A percentile compares a stretch with the other conserved stretches of the same genome.
Conservation (phyloP, 35 echinoderm and acorn worm species). For the Holothuria glaberrima region DNA sequence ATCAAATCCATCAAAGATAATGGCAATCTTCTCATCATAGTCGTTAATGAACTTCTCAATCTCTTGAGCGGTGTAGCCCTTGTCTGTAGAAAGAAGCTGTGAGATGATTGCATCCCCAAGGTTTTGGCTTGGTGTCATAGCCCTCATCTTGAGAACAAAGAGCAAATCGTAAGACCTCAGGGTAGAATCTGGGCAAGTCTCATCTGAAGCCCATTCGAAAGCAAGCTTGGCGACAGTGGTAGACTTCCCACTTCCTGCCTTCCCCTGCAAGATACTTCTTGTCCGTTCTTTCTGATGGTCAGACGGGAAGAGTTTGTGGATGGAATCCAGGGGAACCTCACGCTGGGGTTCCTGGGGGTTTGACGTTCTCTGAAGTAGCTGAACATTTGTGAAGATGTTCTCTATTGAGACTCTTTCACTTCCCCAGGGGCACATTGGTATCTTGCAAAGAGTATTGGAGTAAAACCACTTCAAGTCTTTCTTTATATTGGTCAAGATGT, state of each 20-base stretch:
- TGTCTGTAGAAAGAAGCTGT: slow-evolving; percentile 21
- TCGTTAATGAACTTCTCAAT: slow-evolving; percentile 10
- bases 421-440: slow-evolving; percentile 42
- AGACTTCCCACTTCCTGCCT: slow-evolving; percentile 54
- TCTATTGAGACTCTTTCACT: slow-evolving; percentile 11
- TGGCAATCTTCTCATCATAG: slow-evolving; percentile 17
- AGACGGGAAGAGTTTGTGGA: slow-evolving; percentile 31
- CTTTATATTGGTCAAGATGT: not conserved
- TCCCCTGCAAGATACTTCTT: slow-evolving; percentile 34
- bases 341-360: not conserved
- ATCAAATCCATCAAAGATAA: slow-evolving; percentile 63
- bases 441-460: slow-evolving; percentile 43
- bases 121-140: not conserved
- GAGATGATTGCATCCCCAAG: slow-evolving; percentile 40
- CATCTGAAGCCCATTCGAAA: slow-evolving; percentile 11
- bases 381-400: slow-evolving; percentile 44
- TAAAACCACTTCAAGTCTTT: slow-evolving; percentile 53
- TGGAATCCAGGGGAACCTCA: slow-evolving; percentile 22
- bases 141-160: slow-evolving; percentile 32
- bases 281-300: slow-evolving; percentile 5
- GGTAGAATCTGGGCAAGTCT: not conserved
- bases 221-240: slow-evolving; percentile 40
- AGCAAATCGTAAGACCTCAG: slow-evolving; percentile 19
- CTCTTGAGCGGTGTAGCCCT: not conserved
- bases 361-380: slow-evolving; percentile 1